Conservation (phyloP, 1,140 invertebrate species). For the Trichonephila inaurata region DNA sequence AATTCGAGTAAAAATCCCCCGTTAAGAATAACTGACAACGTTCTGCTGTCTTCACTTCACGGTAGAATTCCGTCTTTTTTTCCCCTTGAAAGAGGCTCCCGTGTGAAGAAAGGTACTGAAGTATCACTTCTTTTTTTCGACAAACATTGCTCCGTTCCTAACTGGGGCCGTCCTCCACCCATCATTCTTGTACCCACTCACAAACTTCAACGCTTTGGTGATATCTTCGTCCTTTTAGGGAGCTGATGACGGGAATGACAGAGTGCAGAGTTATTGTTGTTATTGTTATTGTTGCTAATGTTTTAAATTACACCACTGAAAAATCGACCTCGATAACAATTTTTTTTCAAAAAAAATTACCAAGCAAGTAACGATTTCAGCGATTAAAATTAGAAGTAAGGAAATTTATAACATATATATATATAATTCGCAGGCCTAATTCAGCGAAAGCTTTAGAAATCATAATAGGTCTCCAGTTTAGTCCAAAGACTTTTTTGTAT, state of each 20-base stretch:
- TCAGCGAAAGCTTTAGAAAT: too few relatives aligned
- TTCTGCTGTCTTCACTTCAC: conserved; percentile 54
- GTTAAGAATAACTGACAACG: conserved; percentile 69
- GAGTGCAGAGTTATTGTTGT: background rate
- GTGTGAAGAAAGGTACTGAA: background rate
- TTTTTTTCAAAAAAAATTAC: too few relatives aligned
- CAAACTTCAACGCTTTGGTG: background rate
- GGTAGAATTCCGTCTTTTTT: conserved; percentile 24
- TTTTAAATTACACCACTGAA: too few relatives aligned
- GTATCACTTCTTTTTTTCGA: conserved; percentile 43
- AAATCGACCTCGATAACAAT: too few relatives aligned
- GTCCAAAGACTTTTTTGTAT: too few relatives aligned
- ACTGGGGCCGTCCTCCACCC: background rate
- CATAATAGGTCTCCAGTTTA: too few relatives aligned
- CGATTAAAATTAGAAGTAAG: too few relatives aligned
- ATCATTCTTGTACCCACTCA: conserved; percentile 29
- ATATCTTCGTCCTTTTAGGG: background rate
- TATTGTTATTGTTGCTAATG: background rate
- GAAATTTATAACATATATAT: too few relatives aligned
- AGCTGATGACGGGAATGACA: background rate
- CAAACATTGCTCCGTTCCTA: background rate
- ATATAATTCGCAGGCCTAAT: too few relatives aligned
- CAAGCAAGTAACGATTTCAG: too few relatives aligned
- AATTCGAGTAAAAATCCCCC: conserved; percentile 21
- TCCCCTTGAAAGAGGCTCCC: background rate